These are phyloP conservation scores for Ochropleura plecta DNA, from an alignment of 2,888 invertebrate genomes.

Conservation along the genomic window DNA sequence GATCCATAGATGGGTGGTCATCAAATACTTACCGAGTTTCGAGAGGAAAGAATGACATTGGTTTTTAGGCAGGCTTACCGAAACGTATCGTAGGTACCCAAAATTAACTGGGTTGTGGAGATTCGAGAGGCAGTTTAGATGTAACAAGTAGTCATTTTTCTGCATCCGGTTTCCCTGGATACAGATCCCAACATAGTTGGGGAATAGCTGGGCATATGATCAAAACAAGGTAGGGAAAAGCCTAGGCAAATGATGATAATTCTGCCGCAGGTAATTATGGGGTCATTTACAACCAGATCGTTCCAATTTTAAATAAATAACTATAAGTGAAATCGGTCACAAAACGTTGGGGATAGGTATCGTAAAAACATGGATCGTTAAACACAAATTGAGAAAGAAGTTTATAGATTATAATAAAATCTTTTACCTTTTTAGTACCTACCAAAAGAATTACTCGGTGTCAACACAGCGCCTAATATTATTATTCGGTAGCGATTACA, in stretches of 20 bases:
- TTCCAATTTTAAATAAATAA: background rate
- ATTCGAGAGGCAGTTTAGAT: background rate
- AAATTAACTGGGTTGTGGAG: background rate
- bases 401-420: background rate
- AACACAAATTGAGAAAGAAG: background rate
- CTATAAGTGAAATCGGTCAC: background rate
- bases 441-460: conserved; percentile 19
- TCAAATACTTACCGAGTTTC: background rate
- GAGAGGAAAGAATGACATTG: background rate
- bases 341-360: background rate
- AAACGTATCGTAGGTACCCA: background rate
- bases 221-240: background rate
- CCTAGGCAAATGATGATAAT: background rate
- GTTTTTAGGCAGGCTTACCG: background rate
- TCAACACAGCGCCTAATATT: conserved; percentile 43
- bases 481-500: conserved; percentile 50
- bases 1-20: background rate
- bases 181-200: background rate
- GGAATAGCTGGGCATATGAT: background rate
- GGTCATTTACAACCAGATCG: background rate
- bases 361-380: background rate
- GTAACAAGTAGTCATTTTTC: background rate
- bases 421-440: background rate
- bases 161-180: background rate
- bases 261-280: background rate